Percentiles rank a stretch among this genome's conserved stretches.
These are phyloP conservation scores for Alfaro cultratus DNA, from an alignment of 2,797 vertebrate species.

Conservation along the genomic window DNA sequence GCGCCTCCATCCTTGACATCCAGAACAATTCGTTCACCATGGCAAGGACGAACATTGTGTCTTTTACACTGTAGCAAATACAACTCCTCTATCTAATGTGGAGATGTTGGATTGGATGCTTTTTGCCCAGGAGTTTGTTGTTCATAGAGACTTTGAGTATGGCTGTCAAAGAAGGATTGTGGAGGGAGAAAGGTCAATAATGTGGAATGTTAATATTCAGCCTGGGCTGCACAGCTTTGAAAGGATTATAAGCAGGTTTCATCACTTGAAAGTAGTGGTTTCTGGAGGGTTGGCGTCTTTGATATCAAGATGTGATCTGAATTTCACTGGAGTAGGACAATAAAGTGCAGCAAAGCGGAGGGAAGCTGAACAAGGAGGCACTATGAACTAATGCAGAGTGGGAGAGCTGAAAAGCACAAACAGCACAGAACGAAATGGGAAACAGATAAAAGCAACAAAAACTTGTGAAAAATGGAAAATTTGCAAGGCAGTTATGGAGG, in stretches of 20 bases:
- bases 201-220: constrained; percentile 69
- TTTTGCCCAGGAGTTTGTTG: constrained; percentile 18
- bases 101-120: constrained; percentile 24
- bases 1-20: background rate
- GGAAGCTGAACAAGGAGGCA: constrained; percentile 37
- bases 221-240: constrained; percentile 64
- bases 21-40: background rate
- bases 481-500: constrained; percentile 37
- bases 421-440: constrained; percentile 32
- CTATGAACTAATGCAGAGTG: constrained; percentile 44
- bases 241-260: constrained; percentile 72
- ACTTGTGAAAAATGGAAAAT: constrained; percentile 16
- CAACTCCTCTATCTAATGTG: constrained; percentile 28
- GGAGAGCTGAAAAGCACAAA: constrained; percentile 45
- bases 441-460: constrained; percentile 42
- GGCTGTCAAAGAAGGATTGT: constrained; percentile 57
- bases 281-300: constrained; percentile 71
- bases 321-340: constrained; percentile 58
- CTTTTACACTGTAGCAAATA: constrained; percentile 13
- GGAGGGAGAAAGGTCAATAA: constrained; percentile 67
- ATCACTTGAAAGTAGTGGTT: constrained; percentile 70
- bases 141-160: constrained; percentile 33
- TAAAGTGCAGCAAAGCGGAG: constrained; percentile 35
- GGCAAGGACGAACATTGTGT: background rate
- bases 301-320: constrained; percentile 73